These are phyloP conservation scores for Melanotaenia pygmaea DNA, from an alignment of 2,797 vertebrate genomes.

Conservation along the genomic window DNA sequence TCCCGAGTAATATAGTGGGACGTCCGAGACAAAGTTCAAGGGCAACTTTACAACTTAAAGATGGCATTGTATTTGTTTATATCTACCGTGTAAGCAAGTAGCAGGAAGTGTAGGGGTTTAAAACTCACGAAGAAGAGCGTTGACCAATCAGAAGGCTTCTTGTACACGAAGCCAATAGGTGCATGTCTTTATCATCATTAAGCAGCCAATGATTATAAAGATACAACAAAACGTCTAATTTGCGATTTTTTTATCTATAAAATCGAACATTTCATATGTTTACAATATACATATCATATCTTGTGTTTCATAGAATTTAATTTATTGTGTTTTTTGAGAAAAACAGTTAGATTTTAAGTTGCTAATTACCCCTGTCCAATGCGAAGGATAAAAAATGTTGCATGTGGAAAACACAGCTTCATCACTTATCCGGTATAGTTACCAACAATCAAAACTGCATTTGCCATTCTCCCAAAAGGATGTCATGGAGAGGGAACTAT, in stretches of 20 bases:
- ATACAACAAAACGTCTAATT: not conserved
- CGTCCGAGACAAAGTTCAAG: constrained; percentile 45
- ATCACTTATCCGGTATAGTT: too few relatives aligned
- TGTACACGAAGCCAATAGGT: constrained; percentile 31
- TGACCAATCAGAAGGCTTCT: constrained; percentile 48
- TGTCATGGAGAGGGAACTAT: too few relatives aligned
- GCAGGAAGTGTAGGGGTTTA: not conserved
- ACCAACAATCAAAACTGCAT: too few relatives aligned
- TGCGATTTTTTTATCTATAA: too few relatives aligned
- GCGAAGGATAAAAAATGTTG: too few relatives aligned
- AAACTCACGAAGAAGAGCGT: not conserved
- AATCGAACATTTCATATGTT: not conserved
- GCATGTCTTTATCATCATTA: rapidly evolving
- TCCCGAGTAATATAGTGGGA: not conserved
- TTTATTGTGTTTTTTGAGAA: too few relatives aligned
- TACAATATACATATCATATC: not conserved
- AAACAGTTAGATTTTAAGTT: too few relatives aligned
- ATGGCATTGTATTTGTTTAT: constrained; percentile 38
- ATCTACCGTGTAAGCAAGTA: not conserved
- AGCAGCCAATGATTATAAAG: constrained; percentile 28
- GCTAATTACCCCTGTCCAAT: too few relatives aligned
- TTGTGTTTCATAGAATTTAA: too few relatives aligned
- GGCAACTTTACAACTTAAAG: not conserved
- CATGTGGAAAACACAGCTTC: too few relatives aligned
- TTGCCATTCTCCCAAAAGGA: too few relatives aligned